Evolutionary conservation across 1,140 invertebrate species (phyloP).

Genomic region (Aphaenogaster rudis): DNA sequence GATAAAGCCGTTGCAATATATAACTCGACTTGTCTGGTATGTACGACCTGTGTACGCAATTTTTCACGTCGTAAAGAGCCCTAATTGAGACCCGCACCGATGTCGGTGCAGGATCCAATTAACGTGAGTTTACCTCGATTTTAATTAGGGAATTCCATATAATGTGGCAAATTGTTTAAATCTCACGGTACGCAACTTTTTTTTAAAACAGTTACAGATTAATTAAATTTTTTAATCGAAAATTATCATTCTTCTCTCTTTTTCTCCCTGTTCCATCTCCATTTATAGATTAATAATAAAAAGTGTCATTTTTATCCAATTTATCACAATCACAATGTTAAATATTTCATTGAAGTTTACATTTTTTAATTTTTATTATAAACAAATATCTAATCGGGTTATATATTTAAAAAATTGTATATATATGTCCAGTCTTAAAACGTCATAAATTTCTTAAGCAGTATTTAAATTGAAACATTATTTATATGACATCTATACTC

Average conservation of each 20-base stretch:
- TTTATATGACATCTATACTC: neutral
- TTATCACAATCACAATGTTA: neutral
- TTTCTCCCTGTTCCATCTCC: neutral
- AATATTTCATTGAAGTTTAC: neutral
- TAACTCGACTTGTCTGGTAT: slow-evolving; percentile 7
- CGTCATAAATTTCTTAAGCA: neutral
- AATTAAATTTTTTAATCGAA: slow-evolving; percentile 4
- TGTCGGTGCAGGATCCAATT: neutral
- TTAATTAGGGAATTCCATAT: slow-evolving; percentile 21
- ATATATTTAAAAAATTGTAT: neutral
- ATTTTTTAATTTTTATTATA: neutral
- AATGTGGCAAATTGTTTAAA: neutral
- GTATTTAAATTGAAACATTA: neutral
- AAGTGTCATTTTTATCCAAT: neutral
- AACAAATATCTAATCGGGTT: neutral
- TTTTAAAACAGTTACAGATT: slow-evolving; percentile 12
- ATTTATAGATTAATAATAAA: neutral
- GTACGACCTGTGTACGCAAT: neutral
- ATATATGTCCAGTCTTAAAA: neutral
- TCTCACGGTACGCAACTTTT: neutral
- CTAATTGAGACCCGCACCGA: slow-evolving; percentile 1
- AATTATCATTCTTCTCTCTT: neutral
- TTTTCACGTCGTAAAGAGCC: neutral
- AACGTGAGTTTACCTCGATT: neutral
- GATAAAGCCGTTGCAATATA: slow-evolving; percentile 35